Percentiles rank a stretch among this genome's conserved stretches.
Evolutionary conservation across 30 jellyfish, hydroid and myxozoan genomes (phyloP).

Genomic region (Calvadosia cruxmelitensis): DNA sequence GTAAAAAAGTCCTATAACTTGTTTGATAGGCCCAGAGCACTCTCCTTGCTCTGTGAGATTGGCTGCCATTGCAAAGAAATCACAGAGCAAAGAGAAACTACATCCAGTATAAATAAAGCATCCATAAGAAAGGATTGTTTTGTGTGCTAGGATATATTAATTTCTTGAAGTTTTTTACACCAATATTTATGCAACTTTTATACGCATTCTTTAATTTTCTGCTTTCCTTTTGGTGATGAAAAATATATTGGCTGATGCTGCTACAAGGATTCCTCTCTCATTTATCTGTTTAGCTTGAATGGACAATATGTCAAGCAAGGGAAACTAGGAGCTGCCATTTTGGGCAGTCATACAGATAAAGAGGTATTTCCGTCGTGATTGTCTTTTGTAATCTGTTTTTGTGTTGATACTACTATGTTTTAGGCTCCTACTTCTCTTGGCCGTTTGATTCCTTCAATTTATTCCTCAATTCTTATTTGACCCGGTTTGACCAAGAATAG

Average conservation of each 20-base stretch:
- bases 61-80: too few relatives aligned
- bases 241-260: neutral
- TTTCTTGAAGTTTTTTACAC: neutral
- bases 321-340: constrained; percentile 70
- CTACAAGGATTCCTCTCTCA: neutral
- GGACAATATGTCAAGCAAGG: constrained; percentile 86
- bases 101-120: neutral
- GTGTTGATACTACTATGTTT: too few relatives aligned
- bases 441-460: too few relatives aligned
- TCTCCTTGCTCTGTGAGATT: too few relatives aligned
- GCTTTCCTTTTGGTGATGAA: neutral
- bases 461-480: too few relatives aligned
- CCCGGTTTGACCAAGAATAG: too few relatives aligned
- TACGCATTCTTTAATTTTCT: neutral
- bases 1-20: too few relatives aligned
- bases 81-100: too few relatives aligned
- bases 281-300: constrained; percentile 35
- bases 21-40: too few relatives aligned
- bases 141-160: neutral
- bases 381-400: too few relatives aligned
- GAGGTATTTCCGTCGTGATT: too few relatives aligned
- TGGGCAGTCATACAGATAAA: constrained; percentile 47
- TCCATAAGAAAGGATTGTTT: neutral
- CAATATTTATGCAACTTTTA: neutral
- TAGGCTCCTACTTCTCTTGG: too few relatives aligned